These are phyloP conservation scores for Heliconius eleuchia DNA, from an alignment of 1,140 invertebrate genomes.

Conservation along the genomic window DNA sequence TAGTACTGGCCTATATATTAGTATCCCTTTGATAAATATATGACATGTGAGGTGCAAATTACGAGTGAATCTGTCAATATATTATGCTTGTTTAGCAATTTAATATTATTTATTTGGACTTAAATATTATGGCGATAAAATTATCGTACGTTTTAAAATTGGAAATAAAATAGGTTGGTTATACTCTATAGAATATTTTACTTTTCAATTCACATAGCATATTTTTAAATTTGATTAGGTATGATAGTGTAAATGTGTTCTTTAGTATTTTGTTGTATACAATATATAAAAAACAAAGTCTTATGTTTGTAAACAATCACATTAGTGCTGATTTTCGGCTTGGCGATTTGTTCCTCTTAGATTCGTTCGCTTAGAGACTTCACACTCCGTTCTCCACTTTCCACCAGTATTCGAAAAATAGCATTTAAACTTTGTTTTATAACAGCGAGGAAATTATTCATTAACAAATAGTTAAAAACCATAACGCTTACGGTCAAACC, in stretches of 20 bases:
- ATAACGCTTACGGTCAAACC: no score
- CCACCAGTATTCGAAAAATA: no score
- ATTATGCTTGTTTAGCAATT: neutral
- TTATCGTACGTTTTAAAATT: no score
- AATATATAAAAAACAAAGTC: no score
- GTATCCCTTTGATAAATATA: neutral
- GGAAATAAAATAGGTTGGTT: neutral
- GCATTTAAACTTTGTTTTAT: no score
- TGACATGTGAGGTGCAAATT: neutral
- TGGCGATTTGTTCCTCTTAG: no score
- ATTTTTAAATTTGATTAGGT: neutral
- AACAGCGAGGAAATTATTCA: no score
- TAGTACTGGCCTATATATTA: neutral
- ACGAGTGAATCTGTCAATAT: neutral
- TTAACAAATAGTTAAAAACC: neutral
- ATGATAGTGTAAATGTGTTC: neutral
- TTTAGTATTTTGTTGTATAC: no score
- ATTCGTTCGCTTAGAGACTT: no score
- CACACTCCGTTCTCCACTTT: no score
- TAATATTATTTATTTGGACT: neutral
- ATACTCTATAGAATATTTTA: neutral
- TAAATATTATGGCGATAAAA: neutral
- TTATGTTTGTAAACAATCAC: no score
- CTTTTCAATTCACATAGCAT: neutral
- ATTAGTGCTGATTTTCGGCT: no score